Evolutionary conservation across 2,888 invertebrate genomes (phyloP), one percentile per base, ranked within the genome.

Genomic region (Cosmopolites sordidus): DNA sequence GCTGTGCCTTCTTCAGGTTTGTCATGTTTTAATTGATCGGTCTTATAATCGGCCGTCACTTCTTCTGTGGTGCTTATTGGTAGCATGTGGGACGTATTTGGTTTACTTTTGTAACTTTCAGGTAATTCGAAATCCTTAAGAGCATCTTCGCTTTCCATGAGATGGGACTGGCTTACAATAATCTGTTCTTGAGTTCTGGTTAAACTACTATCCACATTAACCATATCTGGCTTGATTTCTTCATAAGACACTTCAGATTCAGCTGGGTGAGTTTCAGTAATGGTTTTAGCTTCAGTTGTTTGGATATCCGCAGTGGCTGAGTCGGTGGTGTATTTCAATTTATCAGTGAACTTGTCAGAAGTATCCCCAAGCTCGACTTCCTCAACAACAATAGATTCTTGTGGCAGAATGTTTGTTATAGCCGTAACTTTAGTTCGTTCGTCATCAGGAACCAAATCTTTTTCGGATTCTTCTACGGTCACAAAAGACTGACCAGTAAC

Each of bases 401-500:
- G 76, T 17, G 82, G 74, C 56, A 78, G 78, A 6, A 88, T 61
- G 16, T 75, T 78, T 30, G 79, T 66, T 65, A 81, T 80, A n/a
- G 86, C 87, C 41, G 73, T 69, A 16, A 74, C 79, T 50, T 69
- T 66, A 12, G 75, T 72, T 55, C 81, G 82, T 47, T 78, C 76
- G 43, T 76, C 75, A 50, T 76, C 76, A 12, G 77, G 66, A 11
- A 72, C 62, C 17, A 86, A 78, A 41, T 78, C 73, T 41, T 76
- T 77, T 76, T 86, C 86, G 38, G 80, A 79, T 73, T 89, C 89
- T 71, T 86, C 83, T 6, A 83, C 66, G n/a, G 80, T 68, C 0
- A 83, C 76, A 62, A 81, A 77, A 5, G 78, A 77, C 18, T 78
- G 66, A 64, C 81, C 80, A 60, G 82, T 81, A 39, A 78, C 74